Evolutionary conservation across 2,888 invertebrate species (phyloP), one percentile per base, ranked within the genome.

Genomic region (Cataglyphis cursor): DNA sequence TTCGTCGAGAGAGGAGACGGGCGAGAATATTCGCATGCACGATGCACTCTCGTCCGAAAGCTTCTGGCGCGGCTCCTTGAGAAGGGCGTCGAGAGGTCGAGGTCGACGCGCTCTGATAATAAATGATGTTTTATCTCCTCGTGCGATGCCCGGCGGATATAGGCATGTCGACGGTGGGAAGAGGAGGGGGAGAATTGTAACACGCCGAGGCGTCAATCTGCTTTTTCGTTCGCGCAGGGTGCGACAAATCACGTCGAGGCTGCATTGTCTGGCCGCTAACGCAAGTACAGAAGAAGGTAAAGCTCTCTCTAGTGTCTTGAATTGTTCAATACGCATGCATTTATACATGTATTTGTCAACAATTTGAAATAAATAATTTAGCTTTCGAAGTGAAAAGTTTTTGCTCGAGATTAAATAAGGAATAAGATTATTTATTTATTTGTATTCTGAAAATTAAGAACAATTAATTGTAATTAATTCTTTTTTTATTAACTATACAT

Each of bases 161-260:
- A 51, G 51, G 75, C 65, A 38, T 75, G 51, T 18, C 57, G 68
- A 70, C 41, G 44, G 21, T 70, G 28, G 62, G 75, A 61, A 61
- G 74, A 62, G 62, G 73, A 81, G 80, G 48, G 48, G 44, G 72
- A 78, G 78, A 73, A 74, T 62, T 81, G 62, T 81, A 59, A 80
- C 70, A 61, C 51, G 73, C 64, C 83, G 80, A 81, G 83, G 86
- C 85, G 82, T 88, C 83, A 81, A 82, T 85, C 81, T 83, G 72
- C 87, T 83, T 87, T 86, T 89, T 86, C 83, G 80, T 82, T 86
- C 84, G 87, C 87, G 89, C 88, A 87, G 88, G 87, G 80, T 87
- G 82, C 88, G 68, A 72, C 84, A 70, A 74, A 85, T 74, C 73
- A 38, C 24, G 12, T 61, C 31, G 76, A 84, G 74, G 83, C 54